Base-by-base conservation (phyloP, 2,888 invertebrate species). In the Calameuta idolon region DNA sequence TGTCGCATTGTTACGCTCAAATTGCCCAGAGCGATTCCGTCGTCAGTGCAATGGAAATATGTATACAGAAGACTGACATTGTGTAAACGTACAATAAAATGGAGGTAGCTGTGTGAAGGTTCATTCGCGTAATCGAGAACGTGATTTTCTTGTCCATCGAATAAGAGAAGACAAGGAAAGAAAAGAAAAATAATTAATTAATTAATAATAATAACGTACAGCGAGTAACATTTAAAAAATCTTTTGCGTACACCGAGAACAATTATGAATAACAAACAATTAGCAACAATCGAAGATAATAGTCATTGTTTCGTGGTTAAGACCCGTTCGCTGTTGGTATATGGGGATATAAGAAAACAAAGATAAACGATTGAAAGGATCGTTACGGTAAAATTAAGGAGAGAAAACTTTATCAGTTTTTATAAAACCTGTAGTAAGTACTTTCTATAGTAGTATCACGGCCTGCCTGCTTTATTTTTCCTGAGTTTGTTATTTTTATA, bases 381-480 rank as follows among this genome's bases (percentile, higher is more conserved):
- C 73, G 31, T 33, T 34, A 55, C 75, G 73, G 75, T 76, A 35
- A 75, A 40, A 30, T 34, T 69, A 74, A 76, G 34, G 1, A 34
- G 31, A n/a, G 23, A 75, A 40, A 31, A 34, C 30, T 34, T 71
- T 37, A 73, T 75, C 73, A 77, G 30, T 5, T 34, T 68, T 76
- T 40, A 40, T 75, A 75, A 76, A 76, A 73, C 73, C 69, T 69
- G 71, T 77, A 31, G 69, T 33, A 34, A 88, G 85, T 87, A 88
- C 83, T 85, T 84, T 88, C 88, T 89, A 88, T 82, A 83, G 80
- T 89, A 89, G 88, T 91, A 91, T 91, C 91, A 91, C 91, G 91
- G 91, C 91, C 91, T 91, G 91, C 88, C 90, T 91, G 91, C 90
- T 91, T 91, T 86, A 90, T 89, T 89, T 90, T 91, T 90, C 91